A percentile compares a stretch with the other conserved stretches of the same genome.
phyloP scores from a whole-genome alignment of 2,113 vertebrate genomes.

The Columba livia region DNA sequence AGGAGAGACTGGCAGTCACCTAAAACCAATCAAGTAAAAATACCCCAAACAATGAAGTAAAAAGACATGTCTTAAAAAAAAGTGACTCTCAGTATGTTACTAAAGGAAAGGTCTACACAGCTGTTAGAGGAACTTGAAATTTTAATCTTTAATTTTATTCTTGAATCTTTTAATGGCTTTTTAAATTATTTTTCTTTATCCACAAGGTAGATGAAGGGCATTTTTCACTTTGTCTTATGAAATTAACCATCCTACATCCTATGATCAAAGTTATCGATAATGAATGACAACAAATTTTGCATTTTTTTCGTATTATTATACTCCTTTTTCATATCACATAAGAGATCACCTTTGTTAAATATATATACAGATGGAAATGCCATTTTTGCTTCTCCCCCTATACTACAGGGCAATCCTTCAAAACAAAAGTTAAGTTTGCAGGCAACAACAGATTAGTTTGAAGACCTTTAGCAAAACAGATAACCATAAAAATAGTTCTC shows the following conservation, averaged over 20 bases:
- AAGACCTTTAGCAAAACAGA: not conserved
- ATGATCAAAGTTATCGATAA: not conserved
- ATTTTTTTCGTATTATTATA: not conserved
- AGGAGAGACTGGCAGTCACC: not conserved
- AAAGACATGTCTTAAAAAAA: not conserved
- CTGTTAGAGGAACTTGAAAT: not conserved
- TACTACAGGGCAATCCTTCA: not conserved
- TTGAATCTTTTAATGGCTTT: not conserved
- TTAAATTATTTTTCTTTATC: not conserved
- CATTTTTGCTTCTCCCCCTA: not conserved
- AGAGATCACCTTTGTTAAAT: not conserved
- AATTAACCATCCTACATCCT: not conserved
- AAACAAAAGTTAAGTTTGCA: not conserved
- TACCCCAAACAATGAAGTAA: not conserved
- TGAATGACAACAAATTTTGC: not conserved
- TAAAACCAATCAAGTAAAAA: constrained; percentile 4
- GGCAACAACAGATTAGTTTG: not conserved
- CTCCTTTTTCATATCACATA: not conserved
- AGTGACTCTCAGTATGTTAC: not conserved
- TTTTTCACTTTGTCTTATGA: not conserved
- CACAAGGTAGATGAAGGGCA: not conserved
- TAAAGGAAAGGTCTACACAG: not conserved
- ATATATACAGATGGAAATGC: not conserved
- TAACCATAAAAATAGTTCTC: not conserved
- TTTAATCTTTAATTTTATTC: not conserved